A percentile compares a stretch with the other conserved stretches of the same genome.
Evolutionary conservation across 2,113 vertebrate genomes (phyloP).

Genomic region (Dromaius novaehollandiae): DNA sequence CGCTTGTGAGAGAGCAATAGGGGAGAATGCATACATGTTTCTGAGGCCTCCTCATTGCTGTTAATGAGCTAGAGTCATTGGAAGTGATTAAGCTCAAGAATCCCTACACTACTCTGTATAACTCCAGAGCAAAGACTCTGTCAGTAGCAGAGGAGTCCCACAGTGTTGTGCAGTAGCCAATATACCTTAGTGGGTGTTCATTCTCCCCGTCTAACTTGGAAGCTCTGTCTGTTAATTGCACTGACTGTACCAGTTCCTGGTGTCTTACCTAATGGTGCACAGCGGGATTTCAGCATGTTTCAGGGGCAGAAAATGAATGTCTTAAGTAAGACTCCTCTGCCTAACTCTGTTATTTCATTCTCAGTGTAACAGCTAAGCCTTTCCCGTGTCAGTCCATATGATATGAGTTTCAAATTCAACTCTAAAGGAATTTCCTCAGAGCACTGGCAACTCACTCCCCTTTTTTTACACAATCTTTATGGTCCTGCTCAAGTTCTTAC

Average conservation of each 20-base stretch:
- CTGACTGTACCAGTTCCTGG: not conserved
- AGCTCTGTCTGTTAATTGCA: not conserved
- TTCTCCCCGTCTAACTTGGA: not conserved
- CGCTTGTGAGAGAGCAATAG: fast-evolving
- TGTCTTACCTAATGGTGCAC: not conserved
- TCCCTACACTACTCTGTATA: not conserved
- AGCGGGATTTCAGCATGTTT: not conserved
- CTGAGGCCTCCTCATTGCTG: not conserved
- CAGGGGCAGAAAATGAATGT: not conserved
- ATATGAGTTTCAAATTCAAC: not conserved
- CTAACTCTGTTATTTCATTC: not conserved
- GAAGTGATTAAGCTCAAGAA: not conserved
- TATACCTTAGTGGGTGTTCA: not conserved
- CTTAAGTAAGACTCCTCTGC: not conserved
- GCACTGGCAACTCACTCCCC: not conserved
- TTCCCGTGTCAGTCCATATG: not conserved
- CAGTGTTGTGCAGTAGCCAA: not conserved
- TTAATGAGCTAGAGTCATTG: not conserved
- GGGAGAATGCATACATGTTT: not conserved
- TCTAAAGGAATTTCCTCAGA: not conserved
- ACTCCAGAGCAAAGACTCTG: not conserved
- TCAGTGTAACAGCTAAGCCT: not conserved
- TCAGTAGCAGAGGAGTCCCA: not conserved
- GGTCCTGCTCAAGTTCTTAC: not conserved
- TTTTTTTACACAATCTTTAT: not conserved